A percentile compares a stretch with the other conserved stretches of the same genome.
These are phyloP conservation scores for Xenopus tropicalis DNA, from an alignment of 2,113 vertebrate genomes.

Conservation along the genomic window UCB_Xtro_10.0 CM004445.2:103956501-103957000, in stretches of 20 bases:
- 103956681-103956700: constrained; percentile 30
- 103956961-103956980: background rate
- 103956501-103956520: too few relatives aligned
- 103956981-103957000: too few relatives aligned
- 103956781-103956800: too few relatives aligned
- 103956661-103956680: constrained; percentile 58
- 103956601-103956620: constrained; percentile 88
- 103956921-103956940: constrained; percentile 9
- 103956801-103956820: too few relatives aligned
- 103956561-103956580: constrained; percentile 78
- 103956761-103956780: too few relatives aligned
- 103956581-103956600: constrained; percentile 85
- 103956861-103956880: constrained; percentile 51
- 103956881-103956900: constrained; percentile 55
- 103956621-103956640: constrained; percentile 64
- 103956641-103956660: constrained; percentile 49
- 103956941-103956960: background rate
- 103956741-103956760: background rate
- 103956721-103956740: background rate
- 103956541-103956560: background rate
- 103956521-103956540: too few relatives aligned
- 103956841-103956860: constrained; percentile 49
- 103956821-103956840: constrained; percentile 56
- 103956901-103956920: constrained; percentile 56
- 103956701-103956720: background rate